These are phyloP conservation scores for Polypterus senegalus DNA, from an alignment of 2,113 vertebrate species.

Conservation along the genomic window DNA sequence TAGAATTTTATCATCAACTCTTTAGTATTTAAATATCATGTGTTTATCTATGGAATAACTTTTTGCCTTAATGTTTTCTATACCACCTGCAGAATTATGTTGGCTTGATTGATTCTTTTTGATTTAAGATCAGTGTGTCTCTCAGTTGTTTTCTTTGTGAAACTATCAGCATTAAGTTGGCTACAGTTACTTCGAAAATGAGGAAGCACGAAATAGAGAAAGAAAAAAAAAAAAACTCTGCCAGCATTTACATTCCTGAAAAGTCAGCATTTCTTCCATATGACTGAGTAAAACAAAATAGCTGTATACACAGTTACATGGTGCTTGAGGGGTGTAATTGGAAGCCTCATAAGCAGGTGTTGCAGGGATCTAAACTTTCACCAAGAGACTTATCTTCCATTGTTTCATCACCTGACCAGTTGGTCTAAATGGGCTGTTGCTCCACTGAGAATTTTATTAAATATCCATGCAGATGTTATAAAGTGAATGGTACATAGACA, in stretches of 20 bases:
- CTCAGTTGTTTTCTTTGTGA: too few relatives aligned
- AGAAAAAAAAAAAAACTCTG: neutral
- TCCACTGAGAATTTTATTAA: constrained; percentile 24
- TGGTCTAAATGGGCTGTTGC: constrained; percentile 10
- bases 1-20: too few relatives aligned
- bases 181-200: too few relatives aligned
- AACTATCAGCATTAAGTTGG: too few relatives aligned
- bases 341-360: constrained; percentile 12
- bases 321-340: constrained; percentile 18
- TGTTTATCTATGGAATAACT: too few relatives aligned
- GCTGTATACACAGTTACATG: neutral
- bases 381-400: constrained; percentile 7
- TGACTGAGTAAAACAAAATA: constrained; percentile 20
- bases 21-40: too few relatives aligned
- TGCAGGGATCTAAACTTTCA: constrained; percentile 7
- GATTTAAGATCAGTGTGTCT: too few relatives aligned
- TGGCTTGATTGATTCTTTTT: too few relatives aligned
- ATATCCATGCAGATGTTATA: constrained; percentile 33
- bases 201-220: too few relatives aligned
- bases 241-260: constrained; percentile 5
- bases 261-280: constrained; percentile 12
- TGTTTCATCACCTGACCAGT: constrained; percentile 21
- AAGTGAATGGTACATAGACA: too few relatives aligned
- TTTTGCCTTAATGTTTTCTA: too few relatives aligned
- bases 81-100: too few relatives aligned